A percentile compares a stretch with the other conserved stretches of the same genome.
phyloP scores from a whole-genome alignment of 2,888 invertebrate species.

The Smittia sp. region DNA sequence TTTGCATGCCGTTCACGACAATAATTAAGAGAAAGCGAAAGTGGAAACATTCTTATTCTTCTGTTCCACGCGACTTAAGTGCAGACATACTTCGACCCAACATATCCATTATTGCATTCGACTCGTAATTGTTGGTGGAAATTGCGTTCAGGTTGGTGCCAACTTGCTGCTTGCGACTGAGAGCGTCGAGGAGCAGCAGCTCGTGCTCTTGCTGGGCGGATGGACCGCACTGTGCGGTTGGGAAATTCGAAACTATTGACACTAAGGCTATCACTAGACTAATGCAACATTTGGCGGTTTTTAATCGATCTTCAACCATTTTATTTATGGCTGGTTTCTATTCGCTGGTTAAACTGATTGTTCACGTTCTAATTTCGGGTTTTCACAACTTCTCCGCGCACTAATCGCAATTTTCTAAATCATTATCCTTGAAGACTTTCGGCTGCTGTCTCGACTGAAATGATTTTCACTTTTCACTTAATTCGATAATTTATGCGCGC shows the following conservation, averaged over 20 bases:
- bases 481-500: conserved; percentile 19
- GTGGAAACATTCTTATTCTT: conserved; percentile 37
- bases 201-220: conserved; percentile 71
- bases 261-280: conserved; percentile 22
- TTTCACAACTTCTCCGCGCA: not conserved
- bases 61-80: not conserved
- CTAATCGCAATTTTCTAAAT: not conserved
- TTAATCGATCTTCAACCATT: conserved; percentile 12
- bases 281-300: not conserved
- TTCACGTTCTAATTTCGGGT: not conserved
- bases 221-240: conserved; percentile 50
- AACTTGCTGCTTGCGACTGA: conserved; percentile 65
- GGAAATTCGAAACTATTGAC: conserved; percentile 29
- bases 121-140: conserved; percentile 55
- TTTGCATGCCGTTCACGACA: not conserved
- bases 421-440: conserved; percentile 18
- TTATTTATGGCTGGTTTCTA: not conserved
- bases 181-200: conserved; percentile 67
- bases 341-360: not conserved
- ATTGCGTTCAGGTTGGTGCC: conserved; percentile 52
- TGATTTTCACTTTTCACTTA: not conserved
- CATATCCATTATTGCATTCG: conserved; percentile 75
- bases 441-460: not conserved
- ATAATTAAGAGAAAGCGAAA: conserved; percentile 36
- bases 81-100: conserved; percentile 73